Base-by-base conservation (phyloP, 2,797 vertebrate genomes). In the Danio jaintianensis region DNA sequence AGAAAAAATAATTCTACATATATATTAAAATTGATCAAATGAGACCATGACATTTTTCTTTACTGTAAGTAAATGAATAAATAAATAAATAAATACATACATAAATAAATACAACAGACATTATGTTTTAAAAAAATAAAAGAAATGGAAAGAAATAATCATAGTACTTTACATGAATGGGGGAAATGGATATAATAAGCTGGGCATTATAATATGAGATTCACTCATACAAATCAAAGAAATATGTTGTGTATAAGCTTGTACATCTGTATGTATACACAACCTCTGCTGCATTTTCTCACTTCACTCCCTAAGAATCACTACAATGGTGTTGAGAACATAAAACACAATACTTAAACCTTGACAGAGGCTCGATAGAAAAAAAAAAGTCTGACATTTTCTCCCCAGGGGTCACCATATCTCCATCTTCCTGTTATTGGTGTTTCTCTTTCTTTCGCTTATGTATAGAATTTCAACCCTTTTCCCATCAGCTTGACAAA, bases 301-400 rank as follows among this genome's bases (percentile, higher is more conserved):
- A 73, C 40, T 68, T 12, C 18, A 22, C 11, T 40, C 12, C 10
- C 70, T 64, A 45, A 56, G 62, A 29, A 50, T 69, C 7, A 0
- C 47, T 16, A 56, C n/a, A 56, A 74, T 16, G 45, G 16, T 64
- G 12, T 64, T 69, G 78, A 62, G 56, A 75, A 79, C 56, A 70
- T 36, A 43, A 75, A 58, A 66, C 8, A 16, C 71, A 29, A 86
- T 85, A 84, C 82, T 85, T 86, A 74, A 40, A 70, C 13, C 76
- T 69, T 56, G 82, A 87, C 85, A 53, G 50, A 79, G 81, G 78
- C 75, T 87, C 71, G 62, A 78, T 89, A 86, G 11, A 52, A 12
- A 52, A 12, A 86, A 83, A 83, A 81, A 85, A 88, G 82, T 78
- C 22, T 53, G 20, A 61, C 81, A 68, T 82, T 83, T 36, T 69